Conservation (phyloP, 2,113 vertebrate species). For the Hemiscyllium ocellatum region DNA sequence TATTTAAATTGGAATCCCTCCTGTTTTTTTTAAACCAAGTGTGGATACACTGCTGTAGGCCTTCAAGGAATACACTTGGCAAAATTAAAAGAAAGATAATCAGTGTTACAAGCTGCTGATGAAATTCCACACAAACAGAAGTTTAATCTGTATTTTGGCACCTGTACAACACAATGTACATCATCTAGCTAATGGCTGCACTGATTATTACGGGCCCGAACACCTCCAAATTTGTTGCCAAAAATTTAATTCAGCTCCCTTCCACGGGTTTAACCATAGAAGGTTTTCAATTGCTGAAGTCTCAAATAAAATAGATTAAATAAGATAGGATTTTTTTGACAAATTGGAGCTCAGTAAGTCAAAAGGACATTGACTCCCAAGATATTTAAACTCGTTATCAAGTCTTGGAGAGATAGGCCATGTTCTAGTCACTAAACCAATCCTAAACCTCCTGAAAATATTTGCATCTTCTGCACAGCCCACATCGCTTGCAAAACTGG, state of each 20-base stretch:
- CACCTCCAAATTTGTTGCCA: not conserved
- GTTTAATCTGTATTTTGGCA: constrained; percentile 10
- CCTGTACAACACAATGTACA: not conserved
- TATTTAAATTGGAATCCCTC: constrained; percentile 16
- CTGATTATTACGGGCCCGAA: not conserved
- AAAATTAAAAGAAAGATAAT: constrained; percentile 14
- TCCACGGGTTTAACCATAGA: not conserved
- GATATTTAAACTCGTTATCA: not conserved
- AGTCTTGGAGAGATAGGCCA: not conserved
- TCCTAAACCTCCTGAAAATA: no score
- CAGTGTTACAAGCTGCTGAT: constrained; percentile 18
- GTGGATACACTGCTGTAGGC: not conserved
- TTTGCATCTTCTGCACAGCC: no score
- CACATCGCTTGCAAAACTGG: no score
- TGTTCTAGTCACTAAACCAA: no score
- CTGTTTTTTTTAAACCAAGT: constrained; percentile 22
- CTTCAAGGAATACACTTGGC: not conserved
- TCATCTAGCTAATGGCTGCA: not conserved
- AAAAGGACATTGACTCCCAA: not conserved
- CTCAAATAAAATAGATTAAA: not conserved
- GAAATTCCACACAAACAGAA: constrained; percentile 20
- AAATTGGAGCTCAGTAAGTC: not conserved
- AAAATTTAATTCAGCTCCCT: not conserved
- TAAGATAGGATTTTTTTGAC: not conserved
- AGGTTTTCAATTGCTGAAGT: not conserved